Base-by-base conservation (phyloP, 2,797 vertebrate genomes). In the Semaprochilodus insignis region DNA sequence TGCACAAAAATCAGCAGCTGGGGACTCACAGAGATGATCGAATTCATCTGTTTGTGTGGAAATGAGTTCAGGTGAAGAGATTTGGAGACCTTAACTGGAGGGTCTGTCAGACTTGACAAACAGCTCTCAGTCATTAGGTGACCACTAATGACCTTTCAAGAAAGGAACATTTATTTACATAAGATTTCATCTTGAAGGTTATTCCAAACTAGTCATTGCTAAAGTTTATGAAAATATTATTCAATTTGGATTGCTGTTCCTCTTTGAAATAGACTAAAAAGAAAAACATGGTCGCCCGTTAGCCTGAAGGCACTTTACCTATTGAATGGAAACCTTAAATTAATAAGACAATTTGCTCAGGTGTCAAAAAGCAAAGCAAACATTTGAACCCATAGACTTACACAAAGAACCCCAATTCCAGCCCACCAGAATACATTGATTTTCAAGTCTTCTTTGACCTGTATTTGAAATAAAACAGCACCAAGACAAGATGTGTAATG, bases 111-210 rank as follows among this genome's bases (percentile, higher is more conserved):
- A 54, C 31, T 84, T 84, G 74, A 77, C 51, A 57, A 54, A 48
- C 11, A 13, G 44, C 44, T 48, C 10, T 48, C 44, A 48, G 40
- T 10, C 8, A 44, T 44, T 44, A 44, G 44, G 44, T 48, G 44
- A 48, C 44, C 44, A 48, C 44, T 13, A 48, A 48, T 48, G 44
- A 7, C 44, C 44, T 48, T 48, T 48, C 44, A 48, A 10, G 40
- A n/a, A 74, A 19, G 19, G 74, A 65, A 44, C 27, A 83, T 82
- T 77, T 85, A 69, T 86, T 88, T 80, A 65, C 75, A 14, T 71
- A 72, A 66, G 80, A 51, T 44, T 78, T 81, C 80, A 84, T 66
- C 21, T 48, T 81, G 73, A 82, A 51, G 55, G 78, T 69, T 71
- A 62, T 81, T 84, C 62, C 67, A 82, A 81, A 85, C 62, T 72